These are phyloP conservation scores for Thereva unica DNA, from an alignment of 2,888 invertebrate species.

Conservation along the genomic window DNA sequence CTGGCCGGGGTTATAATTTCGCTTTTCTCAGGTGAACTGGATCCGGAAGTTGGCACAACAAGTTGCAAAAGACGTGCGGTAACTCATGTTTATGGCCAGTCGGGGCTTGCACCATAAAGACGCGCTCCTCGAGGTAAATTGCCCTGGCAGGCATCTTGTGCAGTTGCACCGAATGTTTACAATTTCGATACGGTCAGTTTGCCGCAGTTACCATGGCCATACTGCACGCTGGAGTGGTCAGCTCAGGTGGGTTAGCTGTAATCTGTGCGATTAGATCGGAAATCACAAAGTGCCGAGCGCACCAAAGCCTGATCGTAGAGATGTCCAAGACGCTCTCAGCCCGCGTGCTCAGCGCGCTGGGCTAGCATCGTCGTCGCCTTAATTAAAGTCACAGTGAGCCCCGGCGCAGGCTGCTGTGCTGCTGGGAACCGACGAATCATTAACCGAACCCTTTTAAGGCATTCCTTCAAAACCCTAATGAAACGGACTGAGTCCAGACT, in stretches of 20 bases:
- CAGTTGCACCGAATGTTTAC: slow-evolving; percentile 32
- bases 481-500: slow-evolving; percentile 28
- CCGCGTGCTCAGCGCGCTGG: slow-evolving; percentile 16
- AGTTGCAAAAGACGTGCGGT: slow-evolving; percentile 31
- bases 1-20: slow-evolving; percentile 11
- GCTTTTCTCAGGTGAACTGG: slow-evolving; percentile 19
- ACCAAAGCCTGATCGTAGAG: not conserved
- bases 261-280: slow-evolving; percentile 26
- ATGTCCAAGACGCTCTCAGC: not conserved
- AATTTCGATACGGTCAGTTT: slow-evolving; percentile 36
- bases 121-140: slow-evolving; percentile 14
- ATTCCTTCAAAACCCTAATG: slow-evolving; percentile 30
- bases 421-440: slow-evolving; percentile 14
- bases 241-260: slow-evolving; percentile 26
- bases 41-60: slow-evolving; percentile 33
- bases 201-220: slow-evolving; percentile 30
- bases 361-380: not conserved
- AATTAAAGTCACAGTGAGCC: slow-evolving; percentile 24
- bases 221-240: slow-evolving; percentile 33
- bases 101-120: slow-evolving; percentile 24
- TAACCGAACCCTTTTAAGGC: slow-evolving; percentile 27
- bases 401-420: not conserved
- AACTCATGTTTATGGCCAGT: slow-evolving; percentile 34
- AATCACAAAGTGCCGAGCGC: slow-evolving; percentile 11
- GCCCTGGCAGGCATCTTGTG: slow-evolving; percentile 11